Percentiles rank a stretch among this genome's conserved stretches.
These are phyloP conservation scores for Trididemnum miniatum DNA, from an alignment of 23 tunicate species.

Conservation along the genomic window DNA sequence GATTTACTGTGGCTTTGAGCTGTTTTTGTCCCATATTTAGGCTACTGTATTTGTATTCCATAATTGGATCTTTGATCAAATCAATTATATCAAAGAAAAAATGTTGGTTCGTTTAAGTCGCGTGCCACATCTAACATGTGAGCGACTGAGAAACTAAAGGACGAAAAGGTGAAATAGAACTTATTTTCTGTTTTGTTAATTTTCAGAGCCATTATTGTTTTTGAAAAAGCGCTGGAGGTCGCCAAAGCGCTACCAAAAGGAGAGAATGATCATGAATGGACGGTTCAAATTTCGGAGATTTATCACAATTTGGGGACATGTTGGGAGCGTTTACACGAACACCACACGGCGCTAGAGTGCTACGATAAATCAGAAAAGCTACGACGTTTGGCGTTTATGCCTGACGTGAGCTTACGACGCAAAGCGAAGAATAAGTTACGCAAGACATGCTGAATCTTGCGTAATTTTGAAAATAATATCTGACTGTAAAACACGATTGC, in stretches of 20 bases:
- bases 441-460: too few relatives aligned
- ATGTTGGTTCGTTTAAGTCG: too few relatives aligned
- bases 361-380: slow-evolving; percentile 65
- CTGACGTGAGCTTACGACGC: slow-evolving; percentile 43
- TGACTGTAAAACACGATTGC: too few relatives aligned
- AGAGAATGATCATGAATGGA: slow-evolving; percentile 25
- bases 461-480: too few relatives aligned
- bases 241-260: slow-evolving; percentile 35
- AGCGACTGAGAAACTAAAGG: too few relatives aligned
- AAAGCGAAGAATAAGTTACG: neutral
- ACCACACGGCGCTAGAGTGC: slow-evolving; percentile 69
- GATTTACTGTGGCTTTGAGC: too few relatives aligned
- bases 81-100: too few relatives aligned
- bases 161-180: slow-evolving; percentile 46
- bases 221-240: slow-evolving; percentile 62
- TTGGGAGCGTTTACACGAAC: slow-evolving; percentile 80
- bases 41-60: too few relatives aligned
- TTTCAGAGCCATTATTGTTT: slow-evolving; percentile 81
- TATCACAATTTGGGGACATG: slow-evolving; percentile 74
- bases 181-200: slow-evolving; percentile 53
- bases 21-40: too few relatives aligned
- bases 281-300: slow-evolving; percentile 52
- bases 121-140: too few relatives aligned
- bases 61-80: too few relatives aligned
- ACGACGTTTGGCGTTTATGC: slow-evolving; percentile 50